A percentile compares a stretch with the other conserved stretches of the same genome.
These are phyloP conservation scores for Malacoctenus gilli DNA, from an alignment of 2,797 vertebrate genomes.

Conservation along the genomic window DNA sequence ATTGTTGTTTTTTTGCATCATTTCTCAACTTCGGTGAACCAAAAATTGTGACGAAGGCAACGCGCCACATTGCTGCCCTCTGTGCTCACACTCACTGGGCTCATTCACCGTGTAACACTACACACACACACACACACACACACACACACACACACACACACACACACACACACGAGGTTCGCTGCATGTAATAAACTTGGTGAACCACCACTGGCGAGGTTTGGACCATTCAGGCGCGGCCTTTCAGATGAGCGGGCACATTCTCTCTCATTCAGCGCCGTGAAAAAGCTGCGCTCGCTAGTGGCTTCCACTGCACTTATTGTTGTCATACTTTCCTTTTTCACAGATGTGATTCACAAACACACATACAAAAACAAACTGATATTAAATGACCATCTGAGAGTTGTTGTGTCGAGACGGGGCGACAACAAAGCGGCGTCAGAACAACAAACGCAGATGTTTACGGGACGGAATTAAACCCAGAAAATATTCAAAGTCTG, in stretches of 20 bases:
- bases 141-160: conserved; percentile 21
- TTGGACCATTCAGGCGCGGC: conserved; percentile 61
- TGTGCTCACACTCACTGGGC: background rate
- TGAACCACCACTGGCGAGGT: conserved; percentile 66
- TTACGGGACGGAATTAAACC: no score
- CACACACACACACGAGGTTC: conserved; percentile 36
- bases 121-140: conserved; percentile 28
- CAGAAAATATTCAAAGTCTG: no score
- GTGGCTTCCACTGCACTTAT: conserved; percentile 65
- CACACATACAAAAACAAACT: no score
- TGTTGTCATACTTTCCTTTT: conserved; percentile 68
- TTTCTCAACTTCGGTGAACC: no score
- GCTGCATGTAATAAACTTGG: conserved; percentile 63
- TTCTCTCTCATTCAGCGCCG: conserved; percentile 75
- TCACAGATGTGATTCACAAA: conserved; percentile 32
- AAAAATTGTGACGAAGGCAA: no score
- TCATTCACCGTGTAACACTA: conserved; percentile 19
- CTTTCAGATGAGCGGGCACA: conserved; percentile 80
- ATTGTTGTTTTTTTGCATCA: no score
- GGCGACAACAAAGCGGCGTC: no score
- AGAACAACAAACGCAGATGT: no score
- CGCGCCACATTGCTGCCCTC: no score
- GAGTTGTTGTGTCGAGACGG: no score
- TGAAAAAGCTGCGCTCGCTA: conserved; percentile 62
- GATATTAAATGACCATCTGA: no score